Evolutionary conservation across 2,797 vertebrate species (phyloP).

Genomic region (Catamblyrhynchus diadema): DNA sequence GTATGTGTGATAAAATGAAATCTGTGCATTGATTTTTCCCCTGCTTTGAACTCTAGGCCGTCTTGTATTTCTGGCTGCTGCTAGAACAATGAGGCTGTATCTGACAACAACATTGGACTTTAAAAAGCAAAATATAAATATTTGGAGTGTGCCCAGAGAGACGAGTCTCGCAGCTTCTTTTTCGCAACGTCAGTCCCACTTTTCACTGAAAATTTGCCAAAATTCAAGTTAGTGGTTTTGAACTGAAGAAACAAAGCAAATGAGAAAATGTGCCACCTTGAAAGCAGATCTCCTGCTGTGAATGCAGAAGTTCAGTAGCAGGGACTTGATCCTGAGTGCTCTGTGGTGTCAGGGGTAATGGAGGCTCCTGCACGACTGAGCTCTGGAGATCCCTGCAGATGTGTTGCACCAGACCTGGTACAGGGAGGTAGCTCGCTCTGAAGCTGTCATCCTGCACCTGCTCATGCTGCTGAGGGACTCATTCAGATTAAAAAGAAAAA

Average conservation of each 20-base stretch:
- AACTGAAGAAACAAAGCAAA: neutral
- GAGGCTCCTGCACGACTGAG: accelerated
- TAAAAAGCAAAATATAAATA: neutral
- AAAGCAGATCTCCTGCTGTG: neutral
- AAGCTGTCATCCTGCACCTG: neutral
- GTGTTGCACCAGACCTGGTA: neutral
- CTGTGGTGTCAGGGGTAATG: neutral
- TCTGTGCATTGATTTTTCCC: neutral
- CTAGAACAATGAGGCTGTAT: neutral
- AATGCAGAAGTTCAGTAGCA: neutral
- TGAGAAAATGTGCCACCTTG: neutral
- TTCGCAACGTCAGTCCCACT: neutral
- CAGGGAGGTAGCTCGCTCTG: neutral
- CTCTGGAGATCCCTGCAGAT: neutral
- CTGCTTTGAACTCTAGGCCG: neutral
- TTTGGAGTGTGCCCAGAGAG: neutral
- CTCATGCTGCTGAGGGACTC: neutral
- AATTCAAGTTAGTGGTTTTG: neutral
- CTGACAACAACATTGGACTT: neutral
- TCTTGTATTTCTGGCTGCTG: conserved; percentile 11
- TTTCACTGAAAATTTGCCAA: neutral
- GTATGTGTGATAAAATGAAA: neutral
- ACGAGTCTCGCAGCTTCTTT: neutral
- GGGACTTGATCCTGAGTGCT: neutral
- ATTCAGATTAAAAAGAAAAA: neutral